A percentile compares a stretch with the other conserved stretches of the same genome.
phyloP scores from a whole-genome alignment of 2,113 vertebrate genomes.

The Atherinomorus stipes region DNA sequence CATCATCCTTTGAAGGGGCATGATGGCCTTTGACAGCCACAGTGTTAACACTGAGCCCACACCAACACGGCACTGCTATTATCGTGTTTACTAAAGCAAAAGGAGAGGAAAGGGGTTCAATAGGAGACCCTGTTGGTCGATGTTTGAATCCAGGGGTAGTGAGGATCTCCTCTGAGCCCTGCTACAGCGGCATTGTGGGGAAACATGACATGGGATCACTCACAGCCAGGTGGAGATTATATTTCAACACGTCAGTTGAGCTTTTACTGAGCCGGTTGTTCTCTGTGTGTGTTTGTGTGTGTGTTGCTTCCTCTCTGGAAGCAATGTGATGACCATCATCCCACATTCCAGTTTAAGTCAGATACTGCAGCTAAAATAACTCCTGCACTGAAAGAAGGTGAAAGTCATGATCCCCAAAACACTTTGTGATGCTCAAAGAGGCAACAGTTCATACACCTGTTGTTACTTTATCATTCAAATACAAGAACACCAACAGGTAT shows the following conservation, averaged over 20 bases:
- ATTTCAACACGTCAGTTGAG: conserved; percentile 49
- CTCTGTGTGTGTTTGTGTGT: conserved; percentile 10
- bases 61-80: conserved; percentile 70
- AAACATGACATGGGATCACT: conserved; percentile 65
- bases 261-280: conserved; percentile 25
- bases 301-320: conserved; percentile 17
- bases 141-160: conserved; percentile 62
- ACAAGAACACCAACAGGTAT: conserved; percentile 5
- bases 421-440: conserved; percentile 1
- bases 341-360: conserved; percentile 12
- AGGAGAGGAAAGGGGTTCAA: conserved; percentile 59
- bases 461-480: conserved; percentile 9
- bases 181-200: conserved; percentile 47
- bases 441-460: not conserved
- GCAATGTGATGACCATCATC: conserved; percentile 10
- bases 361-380: conserved; percentile 14
- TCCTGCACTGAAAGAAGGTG: conserved; percentile 2
- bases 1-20: conserved; percentile 82
- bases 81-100: conserved; percentile 76
- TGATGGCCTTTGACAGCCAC: conserved; percentile 82
- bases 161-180: conserved; percentile 38
- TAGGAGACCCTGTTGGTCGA: conserved; percentile 56
- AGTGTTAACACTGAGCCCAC: conserved; percentile 78
- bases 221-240: conserved; percentile 56
- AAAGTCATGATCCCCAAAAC: conserved; percentile 6